phyloP scores from a whole-genome alignment of 2,797 vertebrate genomes.

The Sciurus carolinensis region DNA sequence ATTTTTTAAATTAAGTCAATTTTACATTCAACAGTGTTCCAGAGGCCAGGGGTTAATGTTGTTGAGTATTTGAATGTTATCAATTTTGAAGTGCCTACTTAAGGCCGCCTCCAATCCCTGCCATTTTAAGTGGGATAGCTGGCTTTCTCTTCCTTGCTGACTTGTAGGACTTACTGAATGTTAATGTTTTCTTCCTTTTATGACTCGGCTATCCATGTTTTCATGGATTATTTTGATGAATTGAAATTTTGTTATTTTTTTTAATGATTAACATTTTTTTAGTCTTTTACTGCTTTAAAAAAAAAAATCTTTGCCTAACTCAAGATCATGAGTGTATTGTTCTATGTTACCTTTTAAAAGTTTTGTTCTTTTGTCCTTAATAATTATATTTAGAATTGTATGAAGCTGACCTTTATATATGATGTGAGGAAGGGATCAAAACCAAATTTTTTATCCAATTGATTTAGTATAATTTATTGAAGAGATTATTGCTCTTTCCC shows the following conservation, averaged over 20 bases:
- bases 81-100: background rate
- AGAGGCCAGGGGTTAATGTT: background rate
- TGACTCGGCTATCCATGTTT: background rate
- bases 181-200: background rate
- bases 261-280: background rate
- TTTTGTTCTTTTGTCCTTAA: background rate
- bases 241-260: background rate
- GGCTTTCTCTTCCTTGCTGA: background rate
- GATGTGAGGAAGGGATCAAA: background rate
- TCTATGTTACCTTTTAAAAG: background rate
- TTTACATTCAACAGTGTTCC: background rate
- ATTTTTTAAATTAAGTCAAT: background rate
- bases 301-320: background rate
- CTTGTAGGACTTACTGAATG: background rate
- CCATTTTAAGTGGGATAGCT: background rate
- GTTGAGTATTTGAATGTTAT: background rate
- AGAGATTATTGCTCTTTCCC: background rate
- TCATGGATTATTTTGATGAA: background rate
- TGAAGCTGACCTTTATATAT: background rate
- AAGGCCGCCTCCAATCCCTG: background rate
- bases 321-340: background rate
- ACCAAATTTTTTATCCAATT: background rate
- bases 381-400: background rate
- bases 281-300: background rate
- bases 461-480: constrained; percentile 15